A percentile compares a stretch with the other conserved stretches of the same genome.
Conservation (phyloP, 2,888 invertebrate genomes). For the Drosophila macrospina region DNA sequence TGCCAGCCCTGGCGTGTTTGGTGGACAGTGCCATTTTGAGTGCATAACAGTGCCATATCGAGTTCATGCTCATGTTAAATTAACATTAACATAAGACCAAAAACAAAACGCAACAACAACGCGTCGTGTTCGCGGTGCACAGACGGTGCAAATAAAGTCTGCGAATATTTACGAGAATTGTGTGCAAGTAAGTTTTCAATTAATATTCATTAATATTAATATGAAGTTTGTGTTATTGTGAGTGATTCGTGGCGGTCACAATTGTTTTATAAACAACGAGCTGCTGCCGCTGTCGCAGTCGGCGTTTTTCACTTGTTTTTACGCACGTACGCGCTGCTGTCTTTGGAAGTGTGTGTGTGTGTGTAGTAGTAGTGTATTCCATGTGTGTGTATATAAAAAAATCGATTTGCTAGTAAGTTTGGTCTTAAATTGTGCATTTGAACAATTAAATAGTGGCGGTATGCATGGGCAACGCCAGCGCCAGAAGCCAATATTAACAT, state of each 20-base stretch:
- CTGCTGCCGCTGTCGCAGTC: slow-evolving; percentile 41
- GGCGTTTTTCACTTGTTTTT: slow-evolving; percentile 73
- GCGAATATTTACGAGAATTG: slow-evolving; percentile 31
- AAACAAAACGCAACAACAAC: slow-evolving; percentile 53
- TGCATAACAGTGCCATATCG: slow-evolving; percentile 38
- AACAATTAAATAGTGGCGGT: slow-evolving; percentile 42
- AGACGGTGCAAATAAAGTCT: slow-evolving; percentile 42
- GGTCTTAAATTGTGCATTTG: slow-evolving; percentile 59
- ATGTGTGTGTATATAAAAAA: slow-evolving; percentile 66
- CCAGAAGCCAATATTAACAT: slow-evolving; percentile 41
- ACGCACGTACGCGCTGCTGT: slow-evolving; percentile 55
- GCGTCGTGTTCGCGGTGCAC: slow-evolving; percentile 52
- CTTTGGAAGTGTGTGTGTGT: slow-evolving; percentile 22
- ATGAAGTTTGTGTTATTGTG: background rate
- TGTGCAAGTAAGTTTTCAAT: slow-evolving; percentile 30
- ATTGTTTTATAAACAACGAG: slow-evolving; percentile 18
- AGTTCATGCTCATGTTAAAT: slow-evolving; percentile 34
- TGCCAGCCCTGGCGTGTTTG: slow-evolving; percentile 9
- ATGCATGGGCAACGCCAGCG: slow-evolving; percentile 18
- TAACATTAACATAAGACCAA: slow-evolving; percentile 37
- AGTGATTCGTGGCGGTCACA: background rate
- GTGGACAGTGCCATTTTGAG: slow-evolving; percentile 38
- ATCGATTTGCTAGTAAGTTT: slow-evolving; percentile 73
- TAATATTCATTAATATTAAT: slow-evolving; percentile 3
- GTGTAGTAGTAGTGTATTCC: slow-evolving; percentile 25